phyloP scores from a whole-genome alignment of 2,888 invertebrate species.

The Caenorhabditis sp. region DNA sequence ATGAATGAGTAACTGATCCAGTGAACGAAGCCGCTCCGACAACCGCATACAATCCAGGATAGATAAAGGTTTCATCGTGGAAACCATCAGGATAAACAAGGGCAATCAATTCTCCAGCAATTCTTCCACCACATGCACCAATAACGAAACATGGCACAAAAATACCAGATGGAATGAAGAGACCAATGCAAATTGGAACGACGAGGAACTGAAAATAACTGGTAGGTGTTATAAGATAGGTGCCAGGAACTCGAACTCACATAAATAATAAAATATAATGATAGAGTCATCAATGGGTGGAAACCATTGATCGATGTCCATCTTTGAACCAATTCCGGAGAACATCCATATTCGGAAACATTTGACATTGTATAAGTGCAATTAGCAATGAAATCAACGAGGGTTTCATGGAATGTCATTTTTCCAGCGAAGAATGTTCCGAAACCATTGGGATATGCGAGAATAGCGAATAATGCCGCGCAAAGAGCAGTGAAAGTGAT shows the following conservation, averaged over 20 bases:
- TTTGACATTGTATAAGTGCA: conserved; percentile 53
- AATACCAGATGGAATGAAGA: conserved; percentile 77
- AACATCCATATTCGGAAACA: conserved; percentile 42
- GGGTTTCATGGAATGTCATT: conserved; percentile 64
- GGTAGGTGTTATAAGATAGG: too few relatives aligned
- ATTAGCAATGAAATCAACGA: conserved; percentile 57
- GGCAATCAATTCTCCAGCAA: conserved; percentile 79
- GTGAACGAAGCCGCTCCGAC: conserved; percentile 88
- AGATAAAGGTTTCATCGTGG: conserved; percentile 83
- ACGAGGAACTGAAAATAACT: conserved; percentile 46
- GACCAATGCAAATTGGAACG: conserved; percentile 56
- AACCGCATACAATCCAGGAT: conserved; percentile 92
- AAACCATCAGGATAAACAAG: conserved; percentile 90
- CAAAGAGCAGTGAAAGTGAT: conserved; percentile 43
- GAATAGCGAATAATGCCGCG: conserved; percentile 62
- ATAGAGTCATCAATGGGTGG: conserved; percentile 43
- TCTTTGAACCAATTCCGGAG: conserved; percentile 41
- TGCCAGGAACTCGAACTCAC: conserved; percentile 38
- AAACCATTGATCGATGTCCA: conserved; percentile 42
- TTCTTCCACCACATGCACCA: conserved; percentile 66
- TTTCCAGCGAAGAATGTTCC: conserved; percentile 81
- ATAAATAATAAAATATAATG: conserved; percentile 42
- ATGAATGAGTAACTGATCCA: conserved; percentile 94
- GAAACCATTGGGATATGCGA: conserved; percentile 88
- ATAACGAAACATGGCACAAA: conserved; percentile 94